Evolutionary conservation across 35 echinoderm and acorn worm genomes (phyloP).

Genomic region (Anneissia japonica): DNA sequence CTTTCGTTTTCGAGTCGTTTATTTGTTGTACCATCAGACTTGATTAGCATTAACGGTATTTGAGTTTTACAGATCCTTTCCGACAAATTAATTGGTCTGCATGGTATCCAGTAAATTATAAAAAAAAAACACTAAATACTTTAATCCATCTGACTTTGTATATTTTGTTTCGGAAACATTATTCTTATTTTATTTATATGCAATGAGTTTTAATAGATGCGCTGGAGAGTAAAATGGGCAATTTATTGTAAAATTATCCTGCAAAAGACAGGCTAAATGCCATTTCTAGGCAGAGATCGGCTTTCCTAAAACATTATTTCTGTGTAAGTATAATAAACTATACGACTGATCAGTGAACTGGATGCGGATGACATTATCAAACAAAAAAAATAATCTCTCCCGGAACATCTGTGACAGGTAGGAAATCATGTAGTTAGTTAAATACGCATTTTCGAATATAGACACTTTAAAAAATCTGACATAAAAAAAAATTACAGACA

Average conservation of each 20-base stretch:
- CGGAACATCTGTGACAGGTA: background rate
- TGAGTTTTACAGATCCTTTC: background rate
- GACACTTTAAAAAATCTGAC: background rate
- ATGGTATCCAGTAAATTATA: background rate
- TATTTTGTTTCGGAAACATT: background rate
- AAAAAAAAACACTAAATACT: background rate
- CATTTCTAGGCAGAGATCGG: background rate
- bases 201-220: background rate
- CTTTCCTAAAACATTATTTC: background rate
- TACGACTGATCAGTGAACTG: background rate
- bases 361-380: background rate
- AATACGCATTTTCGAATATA: background rate
- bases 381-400: background rate
- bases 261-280: background rate
- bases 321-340: background rate
- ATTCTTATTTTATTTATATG: background rate
- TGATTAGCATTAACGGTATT: background rate
- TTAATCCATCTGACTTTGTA: background rate
- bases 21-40: background rate
- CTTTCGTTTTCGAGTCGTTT: background rate
- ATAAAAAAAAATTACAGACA: background rate
- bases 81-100: too few relatives aligned
- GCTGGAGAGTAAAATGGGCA: background rate
- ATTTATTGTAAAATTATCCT: background rate
- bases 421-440: background rate